These are phyloP conservation scores for Phengaris arion DNA, from an alignment of 2,888 invertebrate genomes.

Conservation along the genomic window DNA sequence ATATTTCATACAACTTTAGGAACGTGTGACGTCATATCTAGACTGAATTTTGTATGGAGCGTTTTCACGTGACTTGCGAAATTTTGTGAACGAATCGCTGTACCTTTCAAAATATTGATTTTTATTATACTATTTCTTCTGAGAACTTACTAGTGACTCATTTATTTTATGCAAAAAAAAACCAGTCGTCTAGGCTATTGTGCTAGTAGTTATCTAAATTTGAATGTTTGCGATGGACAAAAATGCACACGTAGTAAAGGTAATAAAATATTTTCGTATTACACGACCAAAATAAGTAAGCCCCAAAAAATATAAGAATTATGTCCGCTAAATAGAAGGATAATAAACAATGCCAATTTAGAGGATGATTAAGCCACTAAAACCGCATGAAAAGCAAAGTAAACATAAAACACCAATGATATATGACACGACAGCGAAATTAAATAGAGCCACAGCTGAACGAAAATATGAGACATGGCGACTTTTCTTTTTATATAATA, in stretches of 20 bases:
- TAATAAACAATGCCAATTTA: neutral
- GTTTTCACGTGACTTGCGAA: no score
- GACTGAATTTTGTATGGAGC: no score
- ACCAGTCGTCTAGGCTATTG: no score
- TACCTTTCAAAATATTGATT: no score
- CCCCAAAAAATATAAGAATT: neutral
- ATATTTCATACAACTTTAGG: no score
- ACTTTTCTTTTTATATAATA: neutral
- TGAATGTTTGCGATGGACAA: neutral
- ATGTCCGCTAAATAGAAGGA: neutral
- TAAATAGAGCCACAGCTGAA: conserved; percentile 41
- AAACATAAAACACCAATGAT: conserved; percentile 25
- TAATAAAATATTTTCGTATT: neutral
- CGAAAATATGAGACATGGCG: conserved; percentile 27
- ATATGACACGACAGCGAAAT: conserved; percentile 46
- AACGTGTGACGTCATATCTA: no score
- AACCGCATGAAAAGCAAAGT: conserved; percentile 12
- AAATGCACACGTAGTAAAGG: neutral
- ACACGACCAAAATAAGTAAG: neutral
- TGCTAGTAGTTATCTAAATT: no score
- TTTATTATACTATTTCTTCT: no score
- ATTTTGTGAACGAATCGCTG: no score
- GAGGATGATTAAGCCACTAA: conserved; percentile 14
- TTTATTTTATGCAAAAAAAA: no score
- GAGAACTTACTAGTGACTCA: no score